Conservation (phyloP, 1,140 invertebrate genomes). For the Protaetia brevitarsis region DNA sequence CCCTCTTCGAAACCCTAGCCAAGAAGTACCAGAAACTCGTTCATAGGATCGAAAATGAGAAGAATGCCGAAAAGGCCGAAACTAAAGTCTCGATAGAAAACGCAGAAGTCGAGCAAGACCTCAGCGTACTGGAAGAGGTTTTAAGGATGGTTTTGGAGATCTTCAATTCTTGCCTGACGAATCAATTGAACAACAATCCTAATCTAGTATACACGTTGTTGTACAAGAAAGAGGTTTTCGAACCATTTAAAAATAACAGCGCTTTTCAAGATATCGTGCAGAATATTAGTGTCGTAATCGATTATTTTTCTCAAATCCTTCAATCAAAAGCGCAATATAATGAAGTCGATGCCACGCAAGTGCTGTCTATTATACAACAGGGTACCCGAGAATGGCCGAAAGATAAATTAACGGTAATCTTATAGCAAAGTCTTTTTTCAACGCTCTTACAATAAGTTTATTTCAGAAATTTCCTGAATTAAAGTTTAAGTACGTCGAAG, state of each 20-base stretch:
- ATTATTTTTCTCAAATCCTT: slow-evolving; percentile 47
- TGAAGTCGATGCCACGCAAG: slow-evolving; percentile 78
- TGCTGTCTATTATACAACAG: slow-evolving; percentile 82
- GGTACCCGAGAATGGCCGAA: slow-evolving; percentile 85
- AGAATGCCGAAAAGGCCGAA: slow-evolving; percentile 43
- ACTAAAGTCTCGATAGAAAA: slow-evolving; percentile 44
- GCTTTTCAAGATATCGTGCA: slow-evolving; percentile 94
- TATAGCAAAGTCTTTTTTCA: neutral
- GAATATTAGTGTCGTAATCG: slow-evolving; percentile 88
- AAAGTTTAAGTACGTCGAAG: slow-evolving; percentile 99
- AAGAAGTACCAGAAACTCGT: slow-evolving; percentile 62
- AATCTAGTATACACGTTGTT: slow-evolving; percentile 95
- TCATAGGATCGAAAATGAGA: slow-evolving; percentile 37
- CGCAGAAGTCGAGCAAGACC: slow-evolving; percentile 72
- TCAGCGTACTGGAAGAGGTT: slow-evolving; percentile 95
- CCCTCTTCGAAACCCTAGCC: slow-evolving; percentile 82
- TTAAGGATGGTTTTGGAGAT: slow-evolving; percentile 95
- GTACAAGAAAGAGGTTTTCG: slow-evolving; percentile 91
- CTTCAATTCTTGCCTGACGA: slow-evolving; percentile 86
- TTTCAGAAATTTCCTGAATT: slow-evolving; percentile 96
- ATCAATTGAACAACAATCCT: slow-evolving; percentile 86
- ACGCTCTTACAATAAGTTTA: slow-evolving; percentile 35
- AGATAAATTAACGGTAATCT: slow-evolving; percentile 80
- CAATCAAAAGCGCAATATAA: slow-evolving; percentile 44
- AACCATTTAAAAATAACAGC: slow-evolving; percentile 79